Evolutionary conservation across 2,888 invertebrate genomes (phyloP).

Genomic region (Perizoma affinitatum): DNA sequence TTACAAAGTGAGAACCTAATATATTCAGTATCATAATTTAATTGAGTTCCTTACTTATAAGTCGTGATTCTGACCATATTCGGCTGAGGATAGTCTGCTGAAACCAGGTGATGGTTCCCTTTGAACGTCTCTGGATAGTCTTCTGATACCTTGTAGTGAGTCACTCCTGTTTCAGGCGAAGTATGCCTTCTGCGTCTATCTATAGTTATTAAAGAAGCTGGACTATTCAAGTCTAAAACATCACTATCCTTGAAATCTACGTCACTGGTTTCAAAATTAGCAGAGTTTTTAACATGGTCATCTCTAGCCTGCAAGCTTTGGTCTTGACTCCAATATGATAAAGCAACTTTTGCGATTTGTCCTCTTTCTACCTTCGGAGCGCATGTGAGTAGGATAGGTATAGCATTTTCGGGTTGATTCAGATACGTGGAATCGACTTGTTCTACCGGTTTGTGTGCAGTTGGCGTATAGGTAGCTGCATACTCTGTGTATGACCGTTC

Average conservation of each 20-base stretch:
- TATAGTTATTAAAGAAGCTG: constrained; percentile 26
- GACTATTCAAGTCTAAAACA: constrained; percentile 25
- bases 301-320: constrained; percentile 5
- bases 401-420: constrained; percentile 10
- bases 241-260: not conserved
- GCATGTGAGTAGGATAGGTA: constrained; percentile 50
- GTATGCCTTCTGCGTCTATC: constrained; percentile 35
- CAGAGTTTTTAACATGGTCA: constrained; percentile 1
- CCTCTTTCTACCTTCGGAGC: constrained; percentile 47
- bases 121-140: constrained; percentile 44
- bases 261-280: too few species aligned
- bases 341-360: constrained; percentile 30
- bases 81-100: constrained; percentile 48
- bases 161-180: constrained; percentile 31
- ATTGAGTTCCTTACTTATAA: not conserved
- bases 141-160: constrained; percentile 48
- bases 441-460: constrained; percentile 8
- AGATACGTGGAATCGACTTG: constrained; percentile 19
- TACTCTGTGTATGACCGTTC: constrained; percentile 17
- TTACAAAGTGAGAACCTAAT: too few species aligned
- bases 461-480: constrained; percentile 2
- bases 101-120: constrained; percentile 45
- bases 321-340: constrained; percentile 17
- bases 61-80: constrained; percentile 36
- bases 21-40: too few species aligned